phyloP scores from a whole-genome alignment of 2,113 vertebrate species.

The Rhynchomys soricoides region DNA sequence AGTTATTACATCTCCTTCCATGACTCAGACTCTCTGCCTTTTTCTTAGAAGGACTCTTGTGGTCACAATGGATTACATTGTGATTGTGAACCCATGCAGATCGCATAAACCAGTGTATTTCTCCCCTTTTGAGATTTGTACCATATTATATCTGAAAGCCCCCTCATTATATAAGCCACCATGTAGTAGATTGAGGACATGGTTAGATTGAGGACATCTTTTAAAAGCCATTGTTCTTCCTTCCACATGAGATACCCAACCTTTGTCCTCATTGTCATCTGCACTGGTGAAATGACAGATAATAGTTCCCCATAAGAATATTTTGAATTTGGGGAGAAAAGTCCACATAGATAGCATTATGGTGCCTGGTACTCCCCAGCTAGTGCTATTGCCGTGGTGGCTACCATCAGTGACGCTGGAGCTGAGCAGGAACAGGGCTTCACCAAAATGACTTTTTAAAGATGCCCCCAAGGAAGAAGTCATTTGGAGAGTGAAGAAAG shows the following conservation, averaged over 20 bases:
- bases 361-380: background rate
- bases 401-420: background rate
- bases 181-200: background rate
- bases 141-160: background rate
- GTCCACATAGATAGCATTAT: background rate
- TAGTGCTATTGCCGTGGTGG: background rate
- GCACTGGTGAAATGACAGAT: background rate
- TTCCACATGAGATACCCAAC: background rate
- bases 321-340: slow-evolving; percentile 40
- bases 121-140: background rate
- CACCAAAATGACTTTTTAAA: background rate
- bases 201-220: background rate
- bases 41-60: background rate
- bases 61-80: background rate
- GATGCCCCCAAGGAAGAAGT: background rate
- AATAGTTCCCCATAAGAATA: background rate
- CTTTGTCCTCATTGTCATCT: background rate
- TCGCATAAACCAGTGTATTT: background rate
- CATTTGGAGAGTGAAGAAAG: background rate
- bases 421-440: background rate
- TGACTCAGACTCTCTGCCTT: background rate
- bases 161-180: background rate
- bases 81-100: background rate
- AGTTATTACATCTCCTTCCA: background rate
- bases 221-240: background rate